Conservation (phyloP, 2,113 vertebrate genomes). For the Lanius collurio region DNA sequence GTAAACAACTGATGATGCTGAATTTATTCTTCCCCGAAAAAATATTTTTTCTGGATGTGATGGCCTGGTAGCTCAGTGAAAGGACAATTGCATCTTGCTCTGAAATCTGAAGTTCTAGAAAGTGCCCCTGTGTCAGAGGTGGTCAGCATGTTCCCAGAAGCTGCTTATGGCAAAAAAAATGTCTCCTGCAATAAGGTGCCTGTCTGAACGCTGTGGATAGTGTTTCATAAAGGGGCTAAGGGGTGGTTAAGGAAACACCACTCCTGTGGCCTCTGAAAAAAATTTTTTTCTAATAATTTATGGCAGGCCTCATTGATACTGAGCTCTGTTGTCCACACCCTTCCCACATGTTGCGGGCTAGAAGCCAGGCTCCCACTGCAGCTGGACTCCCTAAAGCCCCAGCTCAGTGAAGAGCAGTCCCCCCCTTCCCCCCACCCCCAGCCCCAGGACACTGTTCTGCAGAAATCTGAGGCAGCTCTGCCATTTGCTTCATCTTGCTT, state of each 20-base stretch:
- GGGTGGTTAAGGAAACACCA: neutral
- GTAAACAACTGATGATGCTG: neutral
- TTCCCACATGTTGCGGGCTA: fast-evolving
- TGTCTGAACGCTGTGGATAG: neutral
- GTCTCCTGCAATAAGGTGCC: neutral
- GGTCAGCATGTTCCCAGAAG: neutral
- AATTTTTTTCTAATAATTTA: neutral
- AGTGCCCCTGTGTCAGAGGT: neutral
- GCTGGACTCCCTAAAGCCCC: neutral
- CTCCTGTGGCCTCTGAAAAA: neutral
- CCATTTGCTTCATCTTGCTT: neutral
- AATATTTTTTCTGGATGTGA: neutral
- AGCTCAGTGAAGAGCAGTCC: neutral
- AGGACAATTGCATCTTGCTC: neutral
- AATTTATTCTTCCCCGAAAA: neutral
- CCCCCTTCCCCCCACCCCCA: too few species aligned
- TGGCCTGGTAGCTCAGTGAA: neutral
- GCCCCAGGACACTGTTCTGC: fast-evolving
- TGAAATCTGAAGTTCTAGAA: neutral
- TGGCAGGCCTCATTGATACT: neutral
- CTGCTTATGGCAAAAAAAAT: neutral
- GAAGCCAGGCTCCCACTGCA: neutral
- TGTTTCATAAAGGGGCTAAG: neutral
- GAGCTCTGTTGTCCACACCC: fast-evolving
- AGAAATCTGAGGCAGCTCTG: neutral